Evolutionary conservation across 2,888 invertebrate species (phyloP).

Genomic region (Ochlodes sylvanus): DNA sequence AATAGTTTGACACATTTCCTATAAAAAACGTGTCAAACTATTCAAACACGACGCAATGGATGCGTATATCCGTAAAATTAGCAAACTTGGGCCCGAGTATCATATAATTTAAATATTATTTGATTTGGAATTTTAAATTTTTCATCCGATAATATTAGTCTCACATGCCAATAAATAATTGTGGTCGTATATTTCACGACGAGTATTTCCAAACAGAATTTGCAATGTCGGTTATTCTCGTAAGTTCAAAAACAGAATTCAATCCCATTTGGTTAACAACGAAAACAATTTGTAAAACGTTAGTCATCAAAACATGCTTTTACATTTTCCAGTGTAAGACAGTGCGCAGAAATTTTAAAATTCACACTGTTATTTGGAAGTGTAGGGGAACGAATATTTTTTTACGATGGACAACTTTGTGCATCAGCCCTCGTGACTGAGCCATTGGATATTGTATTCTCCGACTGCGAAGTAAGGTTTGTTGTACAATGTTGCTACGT

Average conservation of each 20-base stretch:
- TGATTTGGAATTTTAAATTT: too few species aligned
- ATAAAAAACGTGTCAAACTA: too few species aligned
- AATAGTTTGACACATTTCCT: too few species aligned
- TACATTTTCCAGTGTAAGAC: too few species aligned
- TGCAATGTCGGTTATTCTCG: neutral
- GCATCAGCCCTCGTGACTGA: neutral
- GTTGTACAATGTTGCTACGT: neutral
- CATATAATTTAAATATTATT: too few species aligned
- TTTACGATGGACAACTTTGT: neutral
- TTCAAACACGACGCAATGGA: too few species aligned
- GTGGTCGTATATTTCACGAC: too few species aligned
- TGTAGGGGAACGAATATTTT: neutral
- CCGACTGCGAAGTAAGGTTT: neutral
- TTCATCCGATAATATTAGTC: too few species aligned
- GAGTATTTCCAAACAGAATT: too few species aligned
- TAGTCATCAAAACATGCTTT: neutral
- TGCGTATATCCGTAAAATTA: too few species aligned
- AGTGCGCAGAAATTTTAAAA: neutral
- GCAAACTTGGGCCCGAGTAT: too few species aligned
- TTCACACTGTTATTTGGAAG: constrained; percentile 1
- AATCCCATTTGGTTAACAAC: neutral
- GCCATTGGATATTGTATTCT: neutral
- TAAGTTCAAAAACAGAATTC: neutral
- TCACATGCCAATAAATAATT: too few species aligned
- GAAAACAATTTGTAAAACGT: neutral